Evolutionary conservation across 2,888 invertebrate species (phyloP).

Genomic region (Orthosia gracilis): DNA sequence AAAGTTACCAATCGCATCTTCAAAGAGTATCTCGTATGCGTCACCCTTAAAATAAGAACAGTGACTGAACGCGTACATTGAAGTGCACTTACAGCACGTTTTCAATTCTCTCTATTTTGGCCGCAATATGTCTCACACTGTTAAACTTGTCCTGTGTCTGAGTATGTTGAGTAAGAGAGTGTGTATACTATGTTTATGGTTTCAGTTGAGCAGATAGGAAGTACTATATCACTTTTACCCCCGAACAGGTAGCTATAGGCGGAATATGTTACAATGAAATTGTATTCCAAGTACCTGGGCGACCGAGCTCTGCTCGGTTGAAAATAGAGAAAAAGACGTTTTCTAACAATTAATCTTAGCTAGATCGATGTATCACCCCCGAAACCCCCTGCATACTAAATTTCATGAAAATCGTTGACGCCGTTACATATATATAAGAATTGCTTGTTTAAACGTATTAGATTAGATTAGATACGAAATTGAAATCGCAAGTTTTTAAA

Average conservation of each 20-base stretch:
- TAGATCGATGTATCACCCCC: no score
- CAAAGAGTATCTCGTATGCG: conserved; percentile 14
- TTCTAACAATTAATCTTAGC: no score
- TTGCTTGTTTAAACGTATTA: no score
- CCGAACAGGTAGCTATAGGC: background rate
- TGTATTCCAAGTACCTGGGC: no score
- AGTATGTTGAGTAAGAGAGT: background rate
- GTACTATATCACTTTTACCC: background rate
- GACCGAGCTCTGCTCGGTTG: no score
- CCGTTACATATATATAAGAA: no score
- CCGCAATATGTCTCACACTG: conserved; percentile 3
- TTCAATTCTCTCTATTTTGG: conserved; percentile 46
- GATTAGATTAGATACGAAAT: no score
- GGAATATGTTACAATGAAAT: no score
- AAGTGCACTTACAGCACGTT: conserved; percentile 58
- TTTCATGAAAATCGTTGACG: no score
- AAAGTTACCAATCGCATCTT: background rate
- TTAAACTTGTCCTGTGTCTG: conserved; percentile 16
- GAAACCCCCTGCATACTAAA: no score
- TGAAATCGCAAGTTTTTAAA: no score
- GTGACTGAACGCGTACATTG: conserved; percentile 55
- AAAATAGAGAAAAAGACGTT: no score
- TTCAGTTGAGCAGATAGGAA: background rate
- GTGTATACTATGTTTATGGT: conserved; percentile 6
- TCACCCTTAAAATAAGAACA: conserved; percentile 34